phyloP scores from a whole-genome alignment of 2,113 vertebrate species.

The Calidris pugnax region DNA sequence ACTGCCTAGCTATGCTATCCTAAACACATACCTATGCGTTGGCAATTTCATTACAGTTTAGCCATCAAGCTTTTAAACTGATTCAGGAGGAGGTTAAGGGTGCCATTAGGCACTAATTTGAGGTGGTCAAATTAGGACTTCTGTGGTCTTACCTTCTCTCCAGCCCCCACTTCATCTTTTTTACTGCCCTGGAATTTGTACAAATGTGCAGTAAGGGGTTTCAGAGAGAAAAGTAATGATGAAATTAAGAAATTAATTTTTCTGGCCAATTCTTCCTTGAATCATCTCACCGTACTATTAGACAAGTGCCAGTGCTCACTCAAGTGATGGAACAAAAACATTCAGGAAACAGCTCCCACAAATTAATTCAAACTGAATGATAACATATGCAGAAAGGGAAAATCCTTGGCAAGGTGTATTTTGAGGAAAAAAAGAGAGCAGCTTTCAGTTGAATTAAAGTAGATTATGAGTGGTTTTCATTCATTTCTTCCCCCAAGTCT shows the following conservation, averaged over 20 bases:
- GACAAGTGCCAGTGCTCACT: background rate
- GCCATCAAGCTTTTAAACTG: background rate
- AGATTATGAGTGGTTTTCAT: background rate
- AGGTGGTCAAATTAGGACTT: background rate
- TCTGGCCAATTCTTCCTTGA: background rate
- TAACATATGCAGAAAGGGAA: background rate
- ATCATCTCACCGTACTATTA: background rate
- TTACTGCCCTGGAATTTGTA: background rate
- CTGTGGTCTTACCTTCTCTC: background rate
- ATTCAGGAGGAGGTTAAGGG: background rate
- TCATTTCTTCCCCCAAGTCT: background rate
- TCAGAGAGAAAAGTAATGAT: background rate
- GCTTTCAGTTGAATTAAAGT: background rate
- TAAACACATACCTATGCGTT: background rate
- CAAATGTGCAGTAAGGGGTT: background rate
- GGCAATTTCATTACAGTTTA: background rate
- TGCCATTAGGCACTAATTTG: background rate
- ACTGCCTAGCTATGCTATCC: background rate
- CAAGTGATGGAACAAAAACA: background rate
- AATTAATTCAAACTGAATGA: background rate
- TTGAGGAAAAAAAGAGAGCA: background rate
- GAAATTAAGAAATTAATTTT: constrained; percentile 13
- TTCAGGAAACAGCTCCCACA: background rate
- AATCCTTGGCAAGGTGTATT: background rate
- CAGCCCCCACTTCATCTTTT: background rate